Evolutionary conservation across 2,113 vertebrate genomes (phyloP), one percentile per base, ranked within the genome.

Genomic region (Baryphthengus martii): DNA sequence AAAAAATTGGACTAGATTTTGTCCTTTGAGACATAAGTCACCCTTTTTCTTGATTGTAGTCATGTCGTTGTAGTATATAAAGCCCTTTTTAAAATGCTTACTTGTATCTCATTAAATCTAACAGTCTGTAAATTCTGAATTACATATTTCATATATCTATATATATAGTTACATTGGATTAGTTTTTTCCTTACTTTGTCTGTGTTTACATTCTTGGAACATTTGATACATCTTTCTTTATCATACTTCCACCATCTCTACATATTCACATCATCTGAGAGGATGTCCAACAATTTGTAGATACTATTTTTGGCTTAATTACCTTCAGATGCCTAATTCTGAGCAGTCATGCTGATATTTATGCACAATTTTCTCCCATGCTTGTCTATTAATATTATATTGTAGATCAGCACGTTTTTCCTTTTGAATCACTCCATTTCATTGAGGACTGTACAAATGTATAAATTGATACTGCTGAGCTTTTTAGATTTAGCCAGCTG

Each of bases 401-500:
- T 88, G 65, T 86, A 94, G 31, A 87, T 84, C 65, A 86, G 50
- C 65, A 58, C 44, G 31, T 75, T 88, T 96, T 94, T 90, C 74
- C 65, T 88, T 94, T 88, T 47, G 52, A 94, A 81, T 84, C 70
- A 66, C 68, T 88, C 56, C 66, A 72, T 91, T 83, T 93, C 74
- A 74, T 35, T 89, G 95, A 95, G 63, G 63, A 88, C 52, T 81
- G 49, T 85, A 89, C 52, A 95, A 92, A 96, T 16, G 12, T 88
- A 93, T 72, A 95, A 95, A 92, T 67, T 95, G 79, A 88, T 80
- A 70, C 42, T 82, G 74, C 81, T 89, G 89, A 91, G 84, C 37
- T 91, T 95, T 92, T 88, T 89, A 90, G 87, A 84, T 90, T 94
- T 86, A 91, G 33, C 53, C 89, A 95, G 77, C 72, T 94, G 61